A percentile compares a stretch with the other conserved stretches of the same genome.
Evolutionary conservation across 2,888 invertebrate genomes (phyloP).

Genomic region (Aspidiotus rigidus): DNA sequence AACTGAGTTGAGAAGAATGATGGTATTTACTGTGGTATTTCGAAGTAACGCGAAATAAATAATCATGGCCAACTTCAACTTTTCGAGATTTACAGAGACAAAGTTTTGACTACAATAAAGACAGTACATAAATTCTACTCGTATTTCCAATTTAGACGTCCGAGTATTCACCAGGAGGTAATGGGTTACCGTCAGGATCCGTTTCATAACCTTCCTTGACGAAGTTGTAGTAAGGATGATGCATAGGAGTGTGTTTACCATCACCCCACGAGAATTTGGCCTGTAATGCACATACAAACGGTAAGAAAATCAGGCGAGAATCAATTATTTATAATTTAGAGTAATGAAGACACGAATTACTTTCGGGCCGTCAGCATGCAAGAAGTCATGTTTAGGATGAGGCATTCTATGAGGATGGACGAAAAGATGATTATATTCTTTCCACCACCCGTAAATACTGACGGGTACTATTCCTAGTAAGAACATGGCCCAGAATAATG

Average conservation of each 20-base stretch:
- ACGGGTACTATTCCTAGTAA: not conserved
- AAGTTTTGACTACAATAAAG: too few species aligned
- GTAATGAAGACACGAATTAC: not conserved
- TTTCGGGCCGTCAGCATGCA: conserved; percentile 6
- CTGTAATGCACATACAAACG: not conserved
- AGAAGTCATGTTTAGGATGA: conserved; percentile 22
- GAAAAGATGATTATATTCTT: conserved; percentile 9
- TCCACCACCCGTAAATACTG: conserved; percentile 15
- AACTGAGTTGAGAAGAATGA: too few species aligned
- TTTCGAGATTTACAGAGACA: too few species aligned
- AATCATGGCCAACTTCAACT: too few species aligned
- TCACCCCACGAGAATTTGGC: conserved; percentile 20
- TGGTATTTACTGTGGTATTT: too few species aligned
- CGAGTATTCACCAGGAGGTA: conserved; percentile 20
- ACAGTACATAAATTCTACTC: too few species aligned
- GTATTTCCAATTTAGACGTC: conserved; percentile 10
- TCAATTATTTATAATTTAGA: not conserved
- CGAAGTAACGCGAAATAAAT: too few species aligned
- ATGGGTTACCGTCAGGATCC: conserved; percentile 24
- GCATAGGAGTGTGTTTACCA: conserved; percentile 16
- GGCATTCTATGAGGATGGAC: conserved; percentile 1
- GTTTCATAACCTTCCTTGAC: conserved; percentile 21
- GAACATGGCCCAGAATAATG: not conserved
- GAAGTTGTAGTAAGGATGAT: conserved; percentile 25
- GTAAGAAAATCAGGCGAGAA: not conserved